Percentiles rank a stretch among this genome's conserved stretches.
phyloP scores from a whole-genome alignment of 2,797 vertebrate species.

The Staurois parvus region DNA sequence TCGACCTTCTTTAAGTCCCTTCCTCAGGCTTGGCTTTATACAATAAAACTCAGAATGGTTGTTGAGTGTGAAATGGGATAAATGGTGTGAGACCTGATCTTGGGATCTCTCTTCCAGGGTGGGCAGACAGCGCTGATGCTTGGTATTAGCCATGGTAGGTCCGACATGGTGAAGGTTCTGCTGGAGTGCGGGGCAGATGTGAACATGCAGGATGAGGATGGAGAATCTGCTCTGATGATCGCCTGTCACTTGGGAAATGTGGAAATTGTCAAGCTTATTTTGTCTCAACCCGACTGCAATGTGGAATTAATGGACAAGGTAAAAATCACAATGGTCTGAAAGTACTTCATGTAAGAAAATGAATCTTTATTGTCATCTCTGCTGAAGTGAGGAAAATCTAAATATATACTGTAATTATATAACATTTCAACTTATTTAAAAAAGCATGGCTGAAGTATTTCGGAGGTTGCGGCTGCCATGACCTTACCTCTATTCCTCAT shows the following conservation, averaged over 20 bases:
- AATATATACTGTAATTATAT: too few relatives aligned
- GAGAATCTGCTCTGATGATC: conserved; percentile 90
- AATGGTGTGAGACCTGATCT: background rate
- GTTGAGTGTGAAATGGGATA: too few relatives aligned
- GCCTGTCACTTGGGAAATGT: conserved; percentile 87
- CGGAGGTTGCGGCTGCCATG: too few relatives aligned
- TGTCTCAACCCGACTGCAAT: conserved; percentile 86
- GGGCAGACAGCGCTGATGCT: conserved; percentile 96
- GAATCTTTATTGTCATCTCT: too few relatives aligned
- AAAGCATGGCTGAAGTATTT: too few relatives aligned
- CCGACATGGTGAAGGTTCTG: conserved; percentile 91
- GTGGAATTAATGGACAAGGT: conserved; percentile 86
- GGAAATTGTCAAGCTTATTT: conserved; percentile 85
- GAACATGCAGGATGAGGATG: conserved; percentile 89
- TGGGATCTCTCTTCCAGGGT: conserved; percentile 67
- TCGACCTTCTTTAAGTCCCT: too few relatives aligned
- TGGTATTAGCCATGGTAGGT: conserved; percentile 89
- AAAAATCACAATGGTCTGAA: conserved; percentile 18
- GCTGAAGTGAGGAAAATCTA: too few relatives aligned
- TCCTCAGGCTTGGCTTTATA: too few relatives aligned
- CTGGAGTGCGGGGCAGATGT: conserved; percentile 85
- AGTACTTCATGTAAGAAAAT: too few relatives aligned
- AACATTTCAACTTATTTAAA: too few relatives aligned
- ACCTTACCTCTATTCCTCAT: too few relatives aligned
- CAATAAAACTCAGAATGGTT: too few relatives aligned